Evolutionary conservation across 1,140 invertebrate genomes (phyloP).

Genomic region (Neuroterus valhalla): DNA sequence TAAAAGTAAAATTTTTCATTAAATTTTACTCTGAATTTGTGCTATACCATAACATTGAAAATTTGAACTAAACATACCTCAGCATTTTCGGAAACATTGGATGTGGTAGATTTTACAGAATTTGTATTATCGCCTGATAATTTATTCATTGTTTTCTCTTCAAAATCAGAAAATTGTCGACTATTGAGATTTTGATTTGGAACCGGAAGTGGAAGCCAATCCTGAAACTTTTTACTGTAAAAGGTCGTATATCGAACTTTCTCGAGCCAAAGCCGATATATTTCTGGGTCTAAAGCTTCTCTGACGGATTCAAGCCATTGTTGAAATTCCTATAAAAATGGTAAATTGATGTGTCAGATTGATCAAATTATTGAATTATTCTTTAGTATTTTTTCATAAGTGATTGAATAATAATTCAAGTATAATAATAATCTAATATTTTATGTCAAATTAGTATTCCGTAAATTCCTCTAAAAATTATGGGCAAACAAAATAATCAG

Average conservation of each 20-base stretch:
- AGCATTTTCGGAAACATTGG: not conserved
- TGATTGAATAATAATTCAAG: too few relatives aligned
- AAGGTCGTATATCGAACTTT: conserved; percentile 44
- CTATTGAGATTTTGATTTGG: conserved; percentile 10
- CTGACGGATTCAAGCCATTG: conserved; percentile 56
- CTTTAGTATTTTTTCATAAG: too few relatives aligned
- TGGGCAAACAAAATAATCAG: too few relatives aligned
- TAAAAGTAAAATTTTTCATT: too few relatives aligned
- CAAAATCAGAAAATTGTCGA: not conserved
- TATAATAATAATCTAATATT: too few relatives aligned
- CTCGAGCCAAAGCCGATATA: conserved; percentile 51
- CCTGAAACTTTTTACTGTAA: conserved; percentile 50
- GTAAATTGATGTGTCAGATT: not conserved
- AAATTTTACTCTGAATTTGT: too few relatives aligned
- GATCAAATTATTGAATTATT: not conserved
- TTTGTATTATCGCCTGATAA: not conserved
- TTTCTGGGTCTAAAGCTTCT: conserved; percentile 42
- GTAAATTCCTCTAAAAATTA: too few relatives aligned
- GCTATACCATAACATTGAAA: not conserved
- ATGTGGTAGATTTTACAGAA: not conserved
- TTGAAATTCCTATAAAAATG: conserved; percentile 52
- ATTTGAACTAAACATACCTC: not conserved
- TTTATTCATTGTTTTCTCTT: not conserved
- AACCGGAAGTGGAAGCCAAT: conserved; percentile 47
- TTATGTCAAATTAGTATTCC: too few relatives aligned